phyloP scores from a whole-genome alignment of 2,888 invertebrate species.

The Gortyna flavago region DNA sequence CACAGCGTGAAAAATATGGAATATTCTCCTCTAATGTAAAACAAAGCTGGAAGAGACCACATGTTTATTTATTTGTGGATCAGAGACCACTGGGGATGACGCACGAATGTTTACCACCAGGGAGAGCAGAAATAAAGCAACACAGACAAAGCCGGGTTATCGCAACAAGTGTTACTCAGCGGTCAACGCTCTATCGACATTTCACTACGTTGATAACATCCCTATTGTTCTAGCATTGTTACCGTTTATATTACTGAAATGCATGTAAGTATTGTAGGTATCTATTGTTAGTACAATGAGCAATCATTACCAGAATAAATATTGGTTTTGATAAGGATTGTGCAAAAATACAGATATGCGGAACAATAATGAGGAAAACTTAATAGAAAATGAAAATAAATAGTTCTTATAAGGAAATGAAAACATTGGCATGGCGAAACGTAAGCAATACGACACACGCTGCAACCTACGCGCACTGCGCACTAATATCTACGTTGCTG shows the following conservation, averaged over 20 bases:
- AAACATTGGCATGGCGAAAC: conserved; percentile 20
- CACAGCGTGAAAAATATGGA: conserved; percentile 43
- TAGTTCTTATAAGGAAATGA: conserved; percentile 24
- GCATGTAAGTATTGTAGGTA: conserved; percentile 67
- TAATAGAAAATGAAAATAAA: conserved; percentile 43
- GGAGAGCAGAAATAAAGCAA: conserved; percentile 86
- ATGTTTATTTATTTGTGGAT: conserved; percentile 86
- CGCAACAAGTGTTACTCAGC: conserved; percentile 78
- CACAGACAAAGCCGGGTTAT: conserved; percentile 81
- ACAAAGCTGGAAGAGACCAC: conserved; percentile 70
- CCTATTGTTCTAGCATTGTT: conserved; percentile 79
- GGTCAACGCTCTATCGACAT: conserved; percentile 82
- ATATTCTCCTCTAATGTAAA: conserved; percentile 64
- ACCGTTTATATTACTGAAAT: conserved; percentile 67
- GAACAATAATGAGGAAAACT: conserved; percentile 52
- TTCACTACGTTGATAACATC: conserved; percentile 79
- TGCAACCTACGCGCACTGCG: background rate
- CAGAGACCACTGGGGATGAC: conserved; percentile 83
- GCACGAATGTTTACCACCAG: conserved; percentile 87
- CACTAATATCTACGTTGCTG: background rate
- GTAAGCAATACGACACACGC: conserved; percentile 2
- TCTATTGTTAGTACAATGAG: conserved; percentile 60
- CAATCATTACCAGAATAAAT: conserved; percentile 64
- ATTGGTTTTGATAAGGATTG: conserved; percentile 66
- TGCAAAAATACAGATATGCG: conserved; percentile 43